Evolutionary conservation across 1,140 invertebrate species (phyloP), one percentile per base, ranked within the genome.

Genomic region (Lithobius niger): DNA sequence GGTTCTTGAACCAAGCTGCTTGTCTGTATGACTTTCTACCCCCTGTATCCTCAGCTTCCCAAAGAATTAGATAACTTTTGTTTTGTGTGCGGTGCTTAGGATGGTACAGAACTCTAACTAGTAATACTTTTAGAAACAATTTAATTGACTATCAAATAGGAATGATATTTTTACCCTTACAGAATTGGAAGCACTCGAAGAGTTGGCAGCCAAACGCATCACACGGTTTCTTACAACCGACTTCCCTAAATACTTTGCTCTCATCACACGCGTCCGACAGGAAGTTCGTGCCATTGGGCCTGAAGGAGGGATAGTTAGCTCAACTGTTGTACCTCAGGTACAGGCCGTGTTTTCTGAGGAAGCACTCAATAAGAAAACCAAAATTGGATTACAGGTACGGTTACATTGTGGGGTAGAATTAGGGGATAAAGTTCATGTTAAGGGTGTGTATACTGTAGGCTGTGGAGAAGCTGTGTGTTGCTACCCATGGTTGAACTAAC

Each of bases 351-450:
- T 99, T 76, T 96, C 96, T 18, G 89, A 96, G 64, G 94, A 94
- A 42, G 95, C 97, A 2, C 79, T 99, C 27, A 99, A 93, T n/a
- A 99, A 99, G 80, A 97, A 96, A 71, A 99, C 99, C 72, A 96
- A 95, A 88, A 94, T 99, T 62, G 96, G 95, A 74, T 82, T 99
- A 55, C 97, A 97, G 89, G 95, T 95, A 85, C 87, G 88, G n/a
- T n/a, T n/a, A n/a, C n/a, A n/a, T n/a, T n/a, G n/a, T n/a, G n/a
- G n/a, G n/a, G n/a, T n/a, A n/a, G n/a, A n/a, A n/a, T n/a, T n/a
- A n/a, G n/a, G n/a, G n/a, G n/a, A n/a, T n/a, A n/a, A n/a, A n/a
- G n/a, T n/a, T n/a, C n/a, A n/a, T n/a, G n/a, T n/a, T n/a, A n/a
- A n/a, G n/a, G n/a, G n/a, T n/a, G n/a, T n/a, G n/a, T n/a, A n/a